These are phyloP conservation scores for Lates japonicus DNA, from an alignment of 2,797 vertebrate species.

Conservation along the genomic window DNA sequence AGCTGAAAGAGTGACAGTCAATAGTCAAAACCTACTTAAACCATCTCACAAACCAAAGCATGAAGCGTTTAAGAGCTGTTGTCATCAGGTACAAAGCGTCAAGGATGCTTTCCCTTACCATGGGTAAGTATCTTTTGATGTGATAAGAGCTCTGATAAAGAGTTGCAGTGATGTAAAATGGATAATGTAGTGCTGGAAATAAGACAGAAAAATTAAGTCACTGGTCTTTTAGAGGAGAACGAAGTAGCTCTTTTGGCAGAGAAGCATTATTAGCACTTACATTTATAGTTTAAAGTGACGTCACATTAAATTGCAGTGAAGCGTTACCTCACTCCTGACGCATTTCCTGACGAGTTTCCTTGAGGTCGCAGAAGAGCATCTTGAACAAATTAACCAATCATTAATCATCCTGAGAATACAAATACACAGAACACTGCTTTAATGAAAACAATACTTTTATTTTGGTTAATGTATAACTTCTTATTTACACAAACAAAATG, in stretches of 20 bases:
- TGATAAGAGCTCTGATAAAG: constrained; percentile 30
- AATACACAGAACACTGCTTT: constrained; percentile 34
- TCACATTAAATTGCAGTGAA: constrained; percentile 2
- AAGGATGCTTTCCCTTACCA: not conserved
- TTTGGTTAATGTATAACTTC: constrained; percentile 58
- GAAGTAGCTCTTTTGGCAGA: constrained; percentile 20
- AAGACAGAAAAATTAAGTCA: not conserved
- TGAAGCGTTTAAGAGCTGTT: constrained; percentile 1
- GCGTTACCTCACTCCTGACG: not conserved
- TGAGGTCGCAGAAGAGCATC: not conserved
- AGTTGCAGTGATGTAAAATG: constrained; percentile 9
- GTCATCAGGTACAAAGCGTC: not conserved
- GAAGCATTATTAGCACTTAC: constrained; percentile 1
- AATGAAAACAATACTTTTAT: constrained; percentile 79
- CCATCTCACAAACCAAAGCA: not conserved
- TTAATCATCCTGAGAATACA: not conserved
- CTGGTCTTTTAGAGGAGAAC: constrained; percentile 22
- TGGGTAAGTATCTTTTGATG: constrained; percentile 2
- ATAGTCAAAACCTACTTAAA: not conserved
- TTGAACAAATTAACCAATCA: not conserved
- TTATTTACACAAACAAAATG: constrained; percentile 71
- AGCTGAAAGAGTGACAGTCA: not conserved
- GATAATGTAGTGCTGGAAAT: constrained; percentile 2
- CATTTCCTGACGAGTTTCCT: not conserved
- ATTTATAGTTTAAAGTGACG: constrained; percentile 9